Percentiles rank a stretch among this genome's conserved stretches.
phyloP scores from a whole-genome alignment of 2,888 invertebrate species.

The Exephanes ischioxanthus region DNA sequence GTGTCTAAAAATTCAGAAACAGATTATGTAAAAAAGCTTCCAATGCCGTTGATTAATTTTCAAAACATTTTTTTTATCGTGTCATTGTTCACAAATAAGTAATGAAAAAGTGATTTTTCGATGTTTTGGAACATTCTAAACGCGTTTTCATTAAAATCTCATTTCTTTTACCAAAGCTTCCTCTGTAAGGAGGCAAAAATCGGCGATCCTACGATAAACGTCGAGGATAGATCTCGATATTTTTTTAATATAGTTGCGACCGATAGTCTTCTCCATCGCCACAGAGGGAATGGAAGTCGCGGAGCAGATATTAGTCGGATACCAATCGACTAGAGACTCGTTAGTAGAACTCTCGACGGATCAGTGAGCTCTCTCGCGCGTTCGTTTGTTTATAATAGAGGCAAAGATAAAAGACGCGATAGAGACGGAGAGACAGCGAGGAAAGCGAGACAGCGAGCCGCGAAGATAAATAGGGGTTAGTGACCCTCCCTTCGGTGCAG shows the following conservation, averaged over 20 bases:
- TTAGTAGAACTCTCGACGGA: constrained; percentile 54
- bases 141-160: no score
- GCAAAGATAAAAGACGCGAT: constrained; percentile 66
- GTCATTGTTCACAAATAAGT: no score
- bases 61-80: no score
- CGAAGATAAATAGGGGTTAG: constrained; percentile 80
- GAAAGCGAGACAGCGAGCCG: constrained; percentile 63
- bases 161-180: no score
- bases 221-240: neutral
- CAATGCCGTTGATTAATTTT: no score
- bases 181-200: no score
- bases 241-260: neutral
- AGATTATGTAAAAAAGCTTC: no score
- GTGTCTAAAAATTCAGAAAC: no score
- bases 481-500: constrained; percentile 72
- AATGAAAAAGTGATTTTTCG: no score
- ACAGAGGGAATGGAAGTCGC: neutral
- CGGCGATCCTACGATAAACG: neutral
- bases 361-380: constrained; percentile 41
- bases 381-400: constrained; percentile 73
- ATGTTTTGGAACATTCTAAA: no score
- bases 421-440: constrained; percentile 19
- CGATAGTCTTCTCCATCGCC: neutral
- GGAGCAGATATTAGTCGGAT: neutral
- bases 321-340: constrained; percentile 48